Base-by-base conservation (phyloP, 2,888 invertebrate species). In the Gerris lacustris region DNA sequence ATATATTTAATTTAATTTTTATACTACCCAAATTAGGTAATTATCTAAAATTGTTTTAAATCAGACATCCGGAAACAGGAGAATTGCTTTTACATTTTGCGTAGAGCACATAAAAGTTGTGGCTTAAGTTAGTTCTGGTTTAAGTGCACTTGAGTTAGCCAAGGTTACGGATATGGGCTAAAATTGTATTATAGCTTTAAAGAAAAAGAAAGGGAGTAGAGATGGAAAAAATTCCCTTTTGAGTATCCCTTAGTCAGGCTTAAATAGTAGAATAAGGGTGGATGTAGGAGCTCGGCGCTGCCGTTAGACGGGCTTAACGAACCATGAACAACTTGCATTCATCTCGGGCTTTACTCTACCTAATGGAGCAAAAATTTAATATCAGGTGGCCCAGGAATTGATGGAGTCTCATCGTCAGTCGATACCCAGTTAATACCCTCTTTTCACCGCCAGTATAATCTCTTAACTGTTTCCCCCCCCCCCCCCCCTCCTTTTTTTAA, bases 321-420 rank as follows among this genome's bases (percentile, higher is more conserved):
- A 55, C 55, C 55, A 15, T 55, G 15, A 55, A 55, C 55, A 11
- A 55, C 55, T 55, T 55, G 55, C 55, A 55, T 55, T 55, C 55
- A 55, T 55, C 15, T 15, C 55, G 9, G 55, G 11, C 55, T 55
- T 55, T 55, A 55, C 55, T 55, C 55, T 55, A 55, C 55, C 55
- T 55, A 55, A 55, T 55, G 55, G 55, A 55, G 55, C 55, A 55
- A 55, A 55, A 55, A 55, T 55, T 55, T 55, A 55, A 55, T 55
- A 55, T 55, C 55, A 55, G 55, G 55, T 55, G 55, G 55, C 55
- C 15, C 55, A 9, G 5, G 55, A 55, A 55, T 55, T 55, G 55
- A 55, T 55, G 55, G 55, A 11, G 11, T 55, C 55, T 9, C 15
- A 9, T 9, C 55, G 9, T 11, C 9, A 55, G 11, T 15, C 55